Base-by-base conservation (phyloP, 2,113 vertebrate genomes). In the Ammospiza caudacuta region DNA sequence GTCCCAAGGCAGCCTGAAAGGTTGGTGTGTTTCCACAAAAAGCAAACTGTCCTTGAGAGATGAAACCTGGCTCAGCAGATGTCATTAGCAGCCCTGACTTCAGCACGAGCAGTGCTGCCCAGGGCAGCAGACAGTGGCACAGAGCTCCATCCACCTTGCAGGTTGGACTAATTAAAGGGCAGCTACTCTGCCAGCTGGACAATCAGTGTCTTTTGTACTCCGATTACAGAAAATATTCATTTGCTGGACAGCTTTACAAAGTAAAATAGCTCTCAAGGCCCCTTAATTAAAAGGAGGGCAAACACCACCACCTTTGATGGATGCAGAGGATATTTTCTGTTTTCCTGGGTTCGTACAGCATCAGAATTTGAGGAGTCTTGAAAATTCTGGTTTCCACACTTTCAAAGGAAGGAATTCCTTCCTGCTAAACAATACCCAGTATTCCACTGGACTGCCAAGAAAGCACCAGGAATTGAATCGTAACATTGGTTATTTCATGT, bases 1-100 rank as follows among this genome's bases (percentile, higher is more conserved):
- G 29, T 54, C 33, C 63, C 15, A 15, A 11, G 51, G 25, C 29
- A 77, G 67, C 46, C 25, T 52, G 22, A 46, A 46, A 63, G 8
- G 17, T 1, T 59, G 24, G 8, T 59, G 23, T 3, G 0, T 7
- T 72, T 82, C 44, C 20, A 4, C 3, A 11, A 25, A 51, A 44
- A 25, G 6, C 11, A 24, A 31, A 11, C 27, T 69, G 58, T 49
- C 49, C 49, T 43, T 64, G 58, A 79, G 58, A 68, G 62, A 61
- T 27, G 69, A 82, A 87, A 31, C 49, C 44, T 44, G 47, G 17
- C n/a, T 89, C 61, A 24, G 80, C n/a, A 75, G 83, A 61, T 37
- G 47, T 15, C 57, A 46, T 74, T 64, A 70, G 47, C 4, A 68
- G 37, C 76, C 18, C 6, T 57, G 49, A 41, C 47, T 81, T 81